phyloP scores from a whole-genome alignment of 53 echinoderm and acorn worm genomes.

The Actinopyga echinites region DNA sequence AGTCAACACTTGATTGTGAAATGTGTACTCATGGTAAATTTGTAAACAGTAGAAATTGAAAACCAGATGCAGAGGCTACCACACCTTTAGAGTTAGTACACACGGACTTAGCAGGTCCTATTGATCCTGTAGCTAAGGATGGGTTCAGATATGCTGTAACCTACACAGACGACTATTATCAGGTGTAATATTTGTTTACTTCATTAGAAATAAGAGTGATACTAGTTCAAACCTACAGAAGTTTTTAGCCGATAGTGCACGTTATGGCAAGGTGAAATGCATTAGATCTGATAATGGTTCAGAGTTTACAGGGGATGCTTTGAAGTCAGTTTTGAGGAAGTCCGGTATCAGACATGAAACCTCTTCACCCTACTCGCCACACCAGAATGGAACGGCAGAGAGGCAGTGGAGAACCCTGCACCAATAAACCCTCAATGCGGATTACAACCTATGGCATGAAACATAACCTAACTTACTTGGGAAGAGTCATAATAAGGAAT shows the following conservation, averaged over 20 bases:
- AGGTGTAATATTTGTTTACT: slow-evolving; percentile 37
- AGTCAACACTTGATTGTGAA: slow-evolving; percentile 9
- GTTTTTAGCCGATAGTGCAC: slow-evolving; percentile 35
- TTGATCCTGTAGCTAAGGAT: background rate
- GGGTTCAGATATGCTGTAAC: slow-evolving; percentile 38
- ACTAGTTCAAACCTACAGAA: slow-evolving; percentile 1
- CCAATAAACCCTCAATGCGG: too few relatives aligned
- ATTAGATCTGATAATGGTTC: slow-evolving; percentile 44
- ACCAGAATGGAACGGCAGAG: slow-evolving; percentile 56
- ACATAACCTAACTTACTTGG: too few relatives aligned
- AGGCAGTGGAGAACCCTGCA: slow-evolving; percentile 52
- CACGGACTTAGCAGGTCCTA: background rate
- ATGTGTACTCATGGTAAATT: slow-evolving; percentile 24
- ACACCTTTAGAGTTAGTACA: background rate
- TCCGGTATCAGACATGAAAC: slow-evolving; percentile 36
- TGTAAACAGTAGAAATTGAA: slow-evolving; percentile 10
- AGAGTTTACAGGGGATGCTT: slow-evolving; percentile 38
- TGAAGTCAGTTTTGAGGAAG: background rate
- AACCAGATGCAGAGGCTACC: slow-evolving; percentile 2
- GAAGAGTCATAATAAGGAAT: too few relatives aligned
- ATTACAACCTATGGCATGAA: too few relatives aligned
- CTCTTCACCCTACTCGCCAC: slow-evolving; percentile 49
- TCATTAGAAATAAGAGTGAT: slow-evolving; percentile 38
- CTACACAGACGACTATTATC: slow-evolving; percentile 44
- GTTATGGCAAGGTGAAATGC: slow-evolving; percentile 26